Percentiles rank a stretch among this genome's conserved stretches.
These are phyloP conservation scores for Acrocephalus scirpaceus DNA, from an alignment of 2,797 vertebrate genomes.

Conservation along the genomic window DNA sequence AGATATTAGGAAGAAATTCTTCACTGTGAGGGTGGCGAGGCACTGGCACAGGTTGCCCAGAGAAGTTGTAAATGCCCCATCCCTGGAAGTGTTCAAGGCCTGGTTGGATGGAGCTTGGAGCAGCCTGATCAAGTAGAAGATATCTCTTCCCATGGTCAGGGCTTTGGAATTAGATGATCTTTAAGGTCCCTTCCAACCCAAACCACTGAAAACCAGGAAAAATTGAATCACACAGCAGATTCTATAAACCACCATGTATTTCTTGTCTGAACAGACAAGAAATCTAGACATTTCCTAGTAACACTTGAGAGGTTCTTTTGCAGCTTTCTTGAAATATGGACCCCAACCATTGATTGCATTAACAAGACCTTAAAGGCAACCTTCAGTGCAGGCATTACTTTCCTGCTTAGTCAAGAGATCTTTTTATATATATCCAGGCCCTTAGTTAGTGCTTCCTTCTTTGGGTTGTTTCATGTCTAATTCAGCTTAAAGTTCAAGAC, in stretches of 20 bases:
- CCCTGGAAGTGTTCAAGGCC: not conserved
- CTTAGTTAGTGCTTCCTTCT: not conserved
- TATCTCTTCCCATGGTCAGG: fast-evolving
- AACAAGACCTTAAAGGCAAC: not conserved
- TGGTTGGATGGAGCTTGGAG: not conserved
- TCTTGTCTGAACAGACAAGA: not conserved
- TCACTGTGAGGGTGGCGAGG: not conserved
- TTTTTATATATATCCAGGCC: not conserved
- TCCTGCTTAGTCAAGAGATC: not conserved
- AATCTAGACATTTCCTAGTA: not conserved
- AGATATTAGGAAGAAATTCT: not conserved
- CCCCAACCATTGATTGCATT: not conserved
- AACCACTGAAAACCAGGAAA: not conserved
- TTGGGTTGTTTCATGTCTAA: not conserved
- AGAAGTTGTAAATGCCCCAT: not conserved
- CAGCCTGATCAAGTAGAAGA: not conserved
- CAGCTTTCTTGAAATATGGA: not conserved
- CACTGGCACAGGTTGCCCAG: not conserved
- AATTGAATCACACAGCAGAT: not conserved
- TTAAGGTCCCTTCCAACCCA: not conserved
- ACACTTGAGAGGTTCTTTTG: not conserved
- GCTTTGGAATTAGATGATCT: not conserved
- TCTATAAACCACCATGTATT: not conserved
- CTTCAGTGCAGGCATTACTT: not conserved
- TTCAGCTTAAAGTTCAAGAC: not conserved